A percentile compares a stretch with the other conserved stretches of the same genome.
phyloP scores from a whole-genome alignment of 1,140 invertebrate species.

The Diorhabda sublineata region DNA sequence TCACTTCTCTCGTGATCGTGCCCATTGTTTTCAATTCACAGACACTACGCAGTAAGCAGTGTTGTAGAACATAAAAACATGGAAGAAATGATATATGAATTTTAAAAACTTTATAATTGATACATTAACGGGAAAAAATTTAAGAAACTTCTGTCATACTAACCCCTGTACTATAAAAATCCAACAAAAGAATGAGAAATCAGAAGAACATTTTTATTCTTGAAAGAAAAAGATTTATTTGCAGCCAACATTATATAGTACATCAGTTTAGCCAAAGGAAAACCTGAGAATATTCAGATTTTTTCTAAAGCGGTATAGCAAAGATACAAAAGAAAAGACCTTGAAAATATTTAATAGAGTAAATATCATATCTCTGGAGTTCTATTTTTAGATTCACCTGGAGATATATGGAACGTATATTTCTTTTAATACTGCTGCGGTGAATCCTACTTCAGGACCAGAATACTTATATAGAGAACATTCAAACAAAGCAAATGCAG shows the following conservation, averaged over 20 bases:
- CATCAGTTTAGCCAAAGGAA: background rate
- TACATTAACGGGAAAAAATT: background rate
- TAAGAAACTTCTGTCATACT: background rate
- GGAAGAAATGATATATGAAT: too few species aligned
- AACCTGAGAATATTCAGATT: background rate
- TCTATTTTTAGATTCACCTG: too few species aligned
- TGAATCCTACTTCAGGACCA: too few species aligned
- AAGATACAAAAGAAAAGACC: background rate
- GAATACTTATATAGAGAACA: too few species aligned
- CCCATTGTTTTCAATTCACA: too few species aligned
- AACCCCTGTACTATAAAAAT: background rate
- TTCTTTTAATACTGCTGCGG: too few species aligned
- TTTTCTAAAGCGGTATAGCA: background rate
- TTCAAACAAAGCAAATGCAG: too few species aligned
- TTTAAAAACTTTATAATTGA: background rate
- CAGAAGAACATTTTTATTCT: conserved; percentile 2
- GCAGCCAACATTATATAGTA: background rate
- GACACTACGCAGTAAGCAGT: too few species aligned
- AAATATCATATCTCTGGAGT: background rate
- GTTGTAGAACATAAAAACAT: too few species aligned
- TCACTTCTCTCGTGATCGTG: too few species aligned
- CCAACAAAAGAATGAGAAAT: background rate
- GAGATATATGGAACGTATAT: too few species aligned
- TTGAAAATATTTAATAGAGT: conserved; percentile 1
- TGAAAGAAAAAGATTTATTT: conserved; percentile 1